These are phyloP conservation scores for Ormia ochracea DNA, from an alignment of 2,888 invertebrate species.

Conservation along the genomic window DNA sequence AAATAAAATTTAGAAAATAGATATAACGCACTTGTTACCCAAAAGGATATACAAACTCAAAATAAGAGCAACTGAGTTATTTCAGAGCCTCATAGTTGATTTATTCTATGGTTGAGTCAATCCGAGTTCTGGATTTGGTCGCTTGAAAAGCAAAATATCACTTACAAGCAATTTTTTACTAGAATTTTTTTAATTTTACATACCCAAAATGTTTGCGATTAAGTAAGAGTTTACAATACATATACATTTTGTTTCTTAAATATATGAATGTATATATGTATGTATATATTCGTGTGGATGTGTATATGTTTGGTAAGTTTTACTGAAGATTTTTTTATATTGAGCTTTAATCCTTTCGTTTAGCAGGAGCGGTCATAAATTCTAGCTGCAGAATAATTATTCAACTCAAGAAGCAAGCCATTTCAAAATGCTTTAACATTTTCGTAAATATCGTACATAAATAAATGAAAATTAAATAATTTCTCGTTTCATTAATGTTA, in stretches of 20 bases:
- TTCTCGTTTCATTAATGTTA: slow-evolving; percentile 25
- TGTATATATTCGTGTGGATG: too few relatives aligned
- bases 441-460: slow-evolving; percentile 39
- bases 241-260: too few relatives aligned
- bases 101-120: too few relatives aligned
- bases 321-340: not conserved
- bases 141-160: too few relatives aligned
- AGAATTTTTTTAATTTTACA: too few relatives aligned
- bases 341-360: not conserved
- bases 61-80: not conserved
- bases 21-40: not conserved
- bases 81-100: too few relatives aligned
- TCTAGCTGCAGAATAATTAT: slow-evolving; percentile 29
- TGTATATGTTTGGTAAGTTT: too few relatives aligned
- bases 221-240: too few relatives aligned
- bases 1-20: slow-evolving; percentile 16
- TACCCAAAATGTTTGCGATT: too few relatives aligned
- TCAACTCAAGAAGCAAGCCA: slow-evolving; percentile 34
- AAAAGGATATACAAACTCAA: not conserved
- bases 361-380: slow-evolving; percentile 10
- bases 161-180: too few relatives aligned
- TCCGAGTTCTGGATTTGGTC: too few relatives aligned
- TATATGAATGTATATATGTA: too few relatives aligned
- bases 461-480: slow-evolving; percentile 27
- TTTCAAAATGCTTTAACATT: slow-evolving; percentile 38